A percentile compares a stretch with the other conserved stretches of the same genome.
Conservation (phyloP, 2,113 vertebrate genomes). For the Perca flavescens region DNA sequence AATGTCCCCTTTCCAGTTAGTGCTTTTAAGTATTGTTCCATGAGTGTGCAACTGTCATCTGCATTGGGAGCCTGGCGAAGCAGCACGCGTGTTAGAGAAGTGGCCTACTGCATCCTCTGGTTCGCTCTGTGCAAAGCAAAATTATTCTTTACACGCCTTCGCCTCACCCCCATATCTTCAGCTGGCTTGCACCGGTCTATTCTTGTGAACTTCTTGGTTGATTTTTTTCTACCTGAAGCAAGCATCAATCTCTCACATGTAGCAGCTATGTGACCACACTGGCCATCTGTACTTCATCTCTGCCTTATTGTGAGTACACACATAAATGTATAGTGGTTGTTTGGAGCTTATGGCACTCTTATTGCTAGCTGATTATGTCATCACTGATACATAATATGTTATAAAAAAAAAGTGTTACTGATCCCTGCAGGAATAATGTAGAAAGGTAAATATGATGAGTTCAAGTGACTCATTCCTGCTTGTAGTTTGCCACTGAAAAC, state of each 20-base stretch:
- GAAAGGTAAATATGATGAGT: background rate
- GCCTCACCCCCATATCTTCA: constrained; percentile 15
- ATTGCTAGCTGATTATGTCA: background rate
- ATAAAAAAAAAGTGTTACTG: background rate
- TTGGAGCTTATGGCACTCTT: too few species aligned
- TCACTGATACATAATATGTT: background rate
- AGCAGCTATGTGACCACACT: background rate
- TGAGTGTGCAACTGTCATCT: constrained; percentile 9
- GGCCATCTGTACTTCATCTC: too few species aligned
- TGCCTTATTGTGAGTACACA: background rate
- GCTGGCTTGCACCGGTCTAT: background rate
- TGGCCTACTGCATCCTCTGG: background rate
- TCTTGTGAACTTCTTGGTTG: background rate
- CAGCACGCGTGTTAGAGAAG: background rate
- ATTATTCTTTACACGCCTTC: background rate
- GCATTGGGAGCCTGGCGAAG: background rate
- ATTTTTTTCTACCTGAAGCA: background rate
- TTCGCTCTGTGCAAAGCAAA: constrained; percentile 26
- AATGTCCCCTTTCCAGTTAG: background rate
- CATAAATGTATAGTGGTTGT: background rate
- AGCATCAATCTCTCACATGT: background rate
- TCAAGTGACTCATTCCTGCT: too few species aligned
- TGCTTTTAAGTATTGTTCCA: background rate
- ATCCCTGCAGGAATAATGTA: background rate
- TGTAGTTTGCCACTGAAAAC: too few species aligned